Conservation (phyloP, 2,888 invertebrate genomes). For the Protophormia terraenovae region DNA sequence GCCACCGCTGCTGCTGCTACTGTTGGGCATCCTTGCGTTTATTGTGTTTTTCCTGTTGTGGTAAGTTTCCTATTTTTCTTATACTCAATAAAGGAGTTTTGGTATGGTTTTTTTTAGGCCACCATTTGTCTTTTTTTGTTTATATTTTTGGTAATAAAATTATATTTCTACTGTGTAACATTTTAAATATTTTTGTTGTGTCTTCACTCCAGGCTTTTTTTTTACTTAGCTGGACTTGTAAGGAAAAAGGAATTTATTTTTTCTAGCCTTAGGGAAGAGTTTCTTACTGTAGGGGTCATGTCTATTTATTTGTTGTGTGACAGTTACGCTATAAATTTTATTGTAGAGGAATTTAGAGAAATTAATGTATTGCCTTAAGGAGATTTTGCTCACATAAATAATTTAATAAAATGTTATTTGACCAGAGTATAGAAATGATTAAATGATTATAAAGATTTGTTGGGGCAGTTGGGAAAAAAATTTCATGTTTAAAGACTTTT, state of each 20-base stretch:
- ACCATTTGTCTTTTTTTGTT: not conserved
- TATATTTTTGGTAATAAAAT: not conserved
- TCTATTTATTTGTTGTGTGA: not conserved
- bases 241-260: not conserved
- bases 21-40: conserved; percentile 79
- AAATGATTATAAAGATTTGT: too few species aligned
- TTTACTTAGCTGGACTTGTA: not conserved
- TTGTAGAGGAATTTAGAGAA: not conserved
- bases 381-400: not conserved
- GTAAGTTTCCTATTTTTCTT: conserved; percentile 72
- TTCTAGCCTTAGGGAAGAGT: not conserved
- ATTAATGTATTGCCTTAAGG: not conserved
- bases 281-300: too few species aligned
- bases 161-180: not conserved
- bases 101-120: not conserved
- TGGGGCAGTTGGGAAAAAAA: too few species aligned
- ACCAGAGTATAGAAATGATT: too few species aligned
- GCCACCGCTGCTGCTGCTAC: conserved; percentile 77
- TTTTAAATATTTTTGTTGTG: not conserved
- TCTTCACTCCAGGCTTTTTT: not conserved
- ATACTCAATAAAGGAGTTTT: not conserved
- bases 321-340: not conserved
- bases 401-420: not conserved
- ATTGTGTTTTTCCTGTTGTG: conserved; percentile 80
- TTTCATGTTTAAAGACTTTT: too few species aligned